Conservation (phyloP, 2,888 invertebrate species). For the Urechis unicinctus region DNA sequence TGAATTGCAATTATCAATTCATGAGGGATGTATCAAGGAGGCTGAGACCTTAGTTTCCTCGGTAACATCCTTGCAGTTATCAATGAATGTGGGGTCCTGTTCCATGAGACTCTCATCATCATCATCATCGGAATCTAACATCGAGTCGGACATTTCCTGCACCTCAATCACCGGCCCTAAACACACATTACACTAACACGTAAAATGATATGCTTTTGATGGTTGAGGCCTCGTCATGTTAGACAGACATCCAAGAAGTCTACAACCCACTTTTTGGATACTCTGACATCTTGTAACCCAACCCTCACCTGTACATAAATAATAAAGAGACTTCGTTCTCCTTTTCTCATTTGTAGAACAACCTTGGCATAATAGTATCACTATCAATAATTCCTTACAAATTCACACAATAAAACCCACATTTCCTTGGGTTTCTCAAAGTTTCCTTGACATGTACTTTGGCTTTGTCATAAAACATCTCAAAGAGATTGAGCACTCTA, state of each 20-base stretch:
- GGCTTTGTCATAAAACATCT: conserved; percentile 40
- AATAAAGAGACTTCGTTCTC: no score
- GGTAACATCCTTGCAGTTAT: not conserved
- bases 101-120: conserved; percentile 8
- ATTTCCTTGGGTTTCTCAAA: conserved; percentile 46
- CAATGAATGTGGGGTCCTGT: not conserved
- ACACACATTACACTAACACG: no score
- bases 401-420: conserved; percentile 26
- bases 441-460: conserved; percentile 24
- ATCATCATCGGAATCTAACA: conserved; percentile 18
- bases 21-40: no score
- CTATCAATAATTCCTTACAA: not conserved
- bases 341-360: no score
- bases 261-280: no score
- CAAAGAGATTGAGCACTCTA: conserved; percentile 43
- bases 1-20: not conserved
- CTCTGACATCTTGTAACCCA: no score
- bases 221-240: no score
- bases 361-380: no score
- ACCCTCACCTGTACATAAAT: no score
- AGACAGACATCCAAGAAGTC: no score
- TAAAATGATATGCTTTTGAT: no score
- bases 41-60: no score
- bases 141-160: conserved; percentile 31
- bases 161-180: conserved; percentile 46